Base-by-base conservation (phyloP, 2,113 vertebrate species). In the Amphilophus citrinellus region DNA sequence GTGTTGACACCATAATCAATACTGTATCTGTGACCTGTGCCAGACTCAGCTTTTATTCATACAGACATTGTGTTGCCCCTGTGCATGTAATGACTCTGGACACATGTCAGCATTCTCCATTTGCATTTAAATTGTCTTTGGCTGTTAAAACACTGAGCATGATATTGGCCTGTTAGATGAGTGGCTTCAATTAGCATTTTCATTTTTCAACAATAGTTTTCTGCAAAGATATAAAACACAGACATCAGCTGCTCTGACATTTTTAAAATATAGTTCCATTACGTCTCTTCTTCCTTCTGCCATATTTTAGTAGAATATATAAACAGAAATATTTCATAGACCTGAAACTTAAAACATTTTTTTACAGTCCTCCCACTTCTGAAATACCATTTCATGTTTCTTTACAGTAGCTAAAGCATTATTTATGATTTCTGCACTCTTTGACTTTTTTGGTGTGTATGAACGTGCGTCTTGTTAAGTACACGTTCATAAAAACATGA, bases 181-280 rank as follows among this genome's bases (percentile, higher is more conserved):
- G 27, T 27, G 27, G 27, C 27, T 27, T 27, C 20, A 82, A 71
- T 88, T 84, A 86, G 58, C 77, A 79, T 88, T 81, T 71, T 4
- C 9, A 84, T 61, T 62, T 84, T 76, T 87, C 47, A 79, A 61
- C 60, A 65, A 60, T 79, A 77, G 47, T 56, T 22, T 13, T 76
- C 37, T 50, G 65, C 2, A 32, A 78, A 62, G 76, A 85, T 65
- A 81, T 78, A 61, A 42, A 81, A 65, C 59, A 61, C 1, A 80
- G 0, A 20, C 13, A 80, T 32, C 58, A 83, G 10, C 71, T 62
- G 76, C 56, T 80, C 75, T 76, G 79, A 80, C 7, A 77, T 82
- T 73, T 82, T 11, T 30, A 61, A 82, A 65, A 62, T 63, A 50
- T n/a, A 37, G 39, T 7, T 84, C 60, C 56, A 77, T 66, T 83